phyloP scores from a whole-genome alignment of 2,888 invertebrate genomes.

The Luperina testacea region DNA sequence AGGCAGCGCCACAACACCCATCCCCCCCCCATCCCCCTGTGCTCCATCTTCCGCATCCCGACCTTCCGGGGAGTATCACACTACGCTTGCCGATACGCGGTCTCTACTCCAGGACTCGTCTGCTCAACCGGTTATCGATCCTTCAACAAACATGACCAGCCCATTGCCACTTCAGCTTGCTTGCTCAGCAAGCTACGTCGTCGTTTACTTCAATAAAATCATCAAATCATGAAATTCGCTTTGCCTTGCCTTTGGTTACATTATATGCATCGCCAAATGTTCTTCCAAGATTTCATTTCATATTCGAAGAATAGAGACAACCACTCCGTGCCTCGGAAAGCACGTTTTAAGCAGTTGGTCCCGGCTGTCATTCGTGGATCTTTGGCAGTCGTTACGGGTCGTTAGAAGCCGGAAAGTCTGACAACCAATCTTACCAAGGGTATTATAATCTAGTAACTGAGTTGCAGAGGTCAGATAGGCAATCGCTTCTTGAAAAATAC shows the following conservation, averaged over 20 bases:
- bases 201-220: not conserved
- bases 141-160: not conserved
- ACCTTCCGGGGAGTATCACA: not conserved
- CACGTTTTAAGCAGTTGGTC: not conserved
- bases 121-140: not conserved
- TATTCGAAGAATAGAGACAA: not conserved
- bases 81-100: not conserved
- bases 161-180: not conserved
- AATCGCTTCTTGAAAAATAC: not conserved
- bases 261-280: not conserved
- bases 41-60: not conserved
- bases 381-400: not conserved
- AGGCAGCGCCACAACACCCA: not conserved
- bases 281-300: not conserved
- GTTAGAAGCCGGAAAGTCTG: not conserved
- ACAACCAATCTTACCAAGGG: not conserved
- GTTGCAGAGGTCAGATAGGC: not conserved
- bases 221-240: not conserved
- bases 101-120: not conserved
- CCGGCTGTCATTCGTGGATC: not conserved
- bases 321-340: not conserved
- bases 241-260: not conserved
- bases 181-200: not conserved
- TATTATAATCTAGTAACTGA: not conserved
- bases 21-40: too few relatives aligned